Percentiles rank a stretch among this genome's conserved stretches.
Conservation (phyloP, 1,140 invertebrate species). For the Pachyrhynchus sulphureomaculatus region DNA sequence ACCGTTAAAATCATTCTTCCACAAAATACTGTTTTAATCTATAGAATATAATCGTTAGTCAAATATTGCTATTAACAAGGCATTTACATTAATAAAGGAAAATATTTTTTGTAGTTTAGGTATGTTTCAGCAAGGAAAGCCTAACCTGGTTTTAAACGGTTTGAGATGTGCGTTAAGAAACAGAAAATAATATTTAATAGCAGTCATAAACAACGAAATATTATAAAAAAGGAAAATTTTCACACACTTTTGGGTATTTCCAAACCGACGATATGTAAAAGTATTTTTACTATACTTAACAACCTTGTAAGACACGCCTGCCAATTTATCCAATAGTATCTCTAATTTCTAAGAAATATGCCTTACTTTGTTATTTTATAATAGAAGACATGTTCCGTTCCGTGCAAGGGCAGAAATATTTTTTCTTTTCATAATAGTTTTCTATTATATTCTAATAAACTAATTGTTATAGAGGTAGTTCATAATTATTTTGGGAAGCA, state of each 20-base stretch:
- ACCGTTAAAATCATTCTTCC: constrained; percentile 9
- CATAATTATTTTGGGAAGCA: no score
- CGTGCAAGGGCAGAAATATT: no score
- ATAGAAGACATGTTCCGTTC: no score
- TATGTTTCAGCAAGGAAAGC: constrained; percentile 29
- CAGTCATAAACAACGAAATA: not conserved
- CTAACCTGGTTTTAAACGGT: constrained; percentile 26
- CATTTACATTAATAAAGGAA: constrained; percentile 21
- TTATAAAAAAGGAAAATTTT: not conserved
- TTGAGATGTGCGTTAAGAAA: constrained; percentile 17
- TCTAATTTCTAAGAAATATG: no score
- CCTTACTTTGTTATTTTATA: no score
- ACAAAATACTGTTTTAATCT: constrained; percentile 19
- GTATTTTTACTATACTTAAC: no score
- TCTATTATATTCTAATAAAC: no score
- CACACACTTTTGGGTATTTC: not conserved
- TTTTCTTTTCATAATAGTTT: no score
- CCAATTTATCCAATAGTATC: no score
- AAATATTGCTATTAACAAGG: constrained; percentile 30
- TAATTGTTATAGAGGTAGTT: no score
- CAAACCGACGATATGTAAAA: no score
- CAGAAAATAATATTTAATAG: not conserved
- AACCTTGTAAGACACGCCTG: no score
- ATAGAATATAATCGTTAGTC: constrained; percentile 24
- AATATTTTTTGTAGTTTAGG: constrained; percentile 15